Evolutionary conservation across 2,888 invertebrate genomes (phyloP), one percentile per base, ranked within the genome.

Genomic region (Chrysina gloriosa): DNA sequence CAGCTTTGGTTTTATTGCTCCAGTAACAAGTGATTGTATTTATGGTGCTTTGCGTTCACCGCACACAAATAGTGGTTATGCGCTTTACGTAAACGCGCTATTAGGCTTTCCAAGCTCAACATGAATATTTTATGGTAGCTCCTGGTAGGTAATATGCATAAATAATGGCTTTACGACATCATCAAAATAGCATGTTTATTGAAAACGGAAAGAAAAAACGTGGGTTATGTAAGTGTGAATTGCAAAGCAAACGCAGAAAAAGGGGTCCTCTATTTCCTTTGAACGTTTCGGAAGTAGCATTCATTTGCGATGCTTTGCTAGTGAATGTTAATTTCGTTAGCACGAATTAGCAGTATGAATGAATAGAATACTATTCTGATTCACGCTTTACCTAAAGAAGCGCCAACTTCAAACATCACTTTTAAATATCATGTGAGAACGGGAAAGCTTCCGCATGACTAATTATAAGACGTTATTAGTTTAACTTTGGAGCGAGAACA

Each of bases 1-100:
- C 73, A 69, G 70, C 72, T 76, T 72, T 71, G 65, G 52, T 67
- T 66, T 71, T 69, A 71, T 67, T 68, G 58, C 63, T 68, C 54
- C 25, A 42, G 45, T 58, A 48, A 58, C 58, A 58, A 47, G 56
- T 58, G 4, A 48, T 14, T 63, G 47, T 47, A 63, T 31, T 63
- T 47, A 47, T n/a, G 31, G 29, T 11, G 47, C 31, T 63, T 31
- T 21, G 16, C 16, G 21, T 47, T 27, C 9, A 14, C 27, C 16
- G n/a, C 31, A 29, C 19, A 54, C 34, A 5, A n/a, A 39, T 47
- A n/a, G 9, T 21, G n/a, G 47, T 19, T 47, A 9, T n/a, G 3
- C 23, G 47, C 23, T 47, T 47, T 19, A 7, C 23, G 6, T 47
- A 47, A 19, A 3, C 23, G 19, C 23, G 19, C n/a, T 23, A 14